A percentile compares a stretch with the other conserved stretches of the same genome.
phyloP scores from a whole-genome alignment of 2,797 vertebrate species.

The Paguma larvata region DNA sequence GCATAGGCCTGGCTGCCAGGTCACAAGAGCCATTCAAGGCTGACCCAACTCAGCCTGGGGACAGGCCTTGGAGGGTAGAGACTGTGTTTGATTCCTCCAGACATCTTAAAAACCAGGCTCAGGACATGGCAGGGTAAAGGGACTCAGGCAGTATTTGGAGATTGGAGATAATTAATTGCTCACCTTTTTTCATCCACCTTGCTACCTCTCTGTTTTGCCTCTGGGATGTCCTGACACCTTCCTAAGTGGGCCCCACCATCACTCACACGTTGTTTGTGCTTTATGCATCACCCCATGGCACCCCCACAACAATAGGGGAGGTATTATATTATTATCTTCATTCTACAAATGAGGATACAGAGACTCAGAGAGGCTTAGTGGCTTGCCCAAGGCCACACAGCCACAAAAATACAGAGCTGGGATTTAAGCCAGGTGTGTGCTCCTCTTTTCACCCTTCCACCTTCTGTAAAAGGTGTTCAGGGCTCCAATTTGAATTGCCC shows the following conservation, averaged over 20 bases:
- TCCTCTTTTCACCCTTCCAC: not conserved
- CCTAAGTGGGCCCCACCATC: not conserved
- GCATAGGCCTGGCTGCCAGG: not conserved
- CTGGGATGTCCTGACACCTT: not conserved
- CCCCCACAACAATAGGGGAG: not conserved
- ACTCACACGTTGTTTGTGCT: not conserved
- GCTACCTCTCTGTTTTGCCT: not conserved
- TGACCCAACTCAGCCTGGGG: not conserved
- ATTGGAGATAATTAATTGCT: not conserved
- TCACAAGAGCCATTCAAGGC: not conserved
- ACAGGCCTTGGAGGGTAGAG: not conserved
- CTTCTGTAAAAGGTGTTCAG: not conserved
- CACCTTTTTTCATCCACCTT: not conserved
- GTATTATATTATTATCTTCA: not conserved
- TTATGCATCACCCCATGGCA: not conserved
- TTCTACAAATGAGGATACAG: not conserved
- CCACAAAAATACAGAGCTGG: not conserved
- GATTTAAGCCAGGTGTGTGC: not conserved
- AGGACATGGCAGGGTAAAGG: not conserved
- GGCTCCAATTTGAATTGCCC: not conserved
- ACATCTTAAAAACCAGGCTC: not conserved
- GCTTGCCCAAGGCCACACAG: not conserved
- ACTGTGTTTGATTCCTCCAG: not conserved
- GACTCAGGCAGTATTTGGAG: not conserved
- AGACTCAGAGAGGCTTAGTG: constrained; percentile 6